These are phyloP conservation scores for Ochlodes sylvanus DNA, from an alignment of 2,888 invertebrate genomes.

Conservation along the genomic window DNA sequence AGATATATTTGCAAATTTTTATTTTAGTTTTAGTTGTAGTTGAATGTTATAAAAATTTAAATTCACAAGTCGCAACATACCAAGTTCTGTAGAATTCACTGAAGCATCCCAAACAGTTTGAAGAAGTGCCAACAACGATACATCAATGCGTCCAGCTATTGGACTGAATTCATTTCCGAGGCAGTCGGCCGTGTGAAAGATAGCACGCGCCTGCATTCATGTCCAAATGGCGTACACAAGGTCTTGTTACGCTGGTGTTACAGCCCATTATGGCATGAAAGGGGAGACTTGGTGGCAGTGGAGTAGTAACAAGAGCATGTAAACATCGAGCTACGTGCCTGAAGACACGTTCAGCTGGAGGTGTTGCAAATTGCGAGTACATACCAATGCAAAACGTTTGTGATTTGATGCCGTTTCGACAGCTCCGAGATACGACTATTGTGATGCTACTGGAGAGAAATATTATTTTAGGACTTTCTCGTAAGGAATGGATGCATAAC, in stretches of 20 bases:
- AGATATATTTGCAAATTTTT: too few relatives aligned
- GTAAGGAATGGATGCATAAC: too few relatives aligned
- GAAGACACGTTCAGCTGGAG: slow-evolving; percentile 27
- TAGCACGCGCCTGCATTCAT: slow-evolving; percentile 23
- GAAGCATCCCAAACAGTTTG: slow-evolving; percentile 7
- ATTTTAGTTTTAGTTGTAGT: too few relatives aligned
- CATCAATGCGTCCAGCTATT: slow-evolving; percentile 6
- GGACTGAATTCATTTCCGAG: slow-evolving; percentile 11
- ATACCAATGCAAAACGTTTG: background rate
- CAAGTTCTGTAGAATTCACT: slow-evolving; percentile 4
- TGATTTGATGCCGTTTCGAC: background rate
- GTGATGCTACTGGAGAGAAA: background rate
- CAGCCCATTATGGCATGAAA: slow-evolving; percentile 12
- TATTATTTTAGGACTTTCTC: background rate
- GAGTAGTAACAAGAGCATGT: slow-evolving; percentile 26
- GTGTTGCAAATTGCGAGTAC: background rate
- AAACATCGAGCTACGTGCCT: slow-evolving; percentile 39
- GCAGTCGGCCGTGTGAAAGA: slow-evolving; percentile 24
- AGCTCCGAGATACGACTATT: background rate
- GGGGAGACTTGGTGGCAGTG: background rate
- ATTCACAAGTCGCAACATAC: background rate
- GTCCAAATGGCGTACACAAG: background rate
- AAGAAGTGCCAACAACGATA: slow-evolving; percentile 20
- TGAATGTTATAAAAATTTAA: too few relatives aligned
- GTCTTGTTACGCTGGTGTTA: slow-evolving; percentile 12